These are phyloP conservation scores for Athrips mouffetella DNA, from an alignment of 2,888 invertebrate genomes.

Conservation along the genomic window DNA sequence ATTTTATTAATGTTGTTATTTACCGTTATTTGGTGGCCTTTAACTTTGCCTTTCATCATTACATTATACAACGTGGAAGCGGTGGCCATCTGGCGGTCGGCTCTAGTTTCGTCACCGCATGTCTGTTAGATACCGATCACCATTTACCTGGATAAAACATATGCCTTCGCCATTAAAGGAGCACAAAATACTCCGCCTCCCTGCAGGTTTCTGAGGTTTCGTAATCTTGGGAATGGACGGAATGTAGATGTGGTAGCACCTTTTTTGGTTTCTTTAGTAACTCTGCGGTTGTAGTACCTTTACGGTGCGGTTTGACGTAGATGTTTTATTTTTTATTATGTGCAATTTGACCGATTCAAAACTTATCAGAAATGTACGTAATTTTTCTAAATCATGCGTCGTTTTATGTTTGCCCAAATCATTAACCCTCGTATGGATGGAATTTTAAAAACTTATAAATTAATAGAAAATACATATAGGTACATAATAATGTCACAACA, in stretches of 20 bases:
- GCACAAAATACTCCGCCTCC: constrained; percentile 32
- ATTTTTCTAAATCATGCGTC: no score
- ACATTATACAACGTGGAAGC: constrained; percentile 8
- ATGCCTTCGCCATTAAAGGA: constrained; percentile 53
- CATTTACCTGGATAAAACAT: constrained; percentile 43
- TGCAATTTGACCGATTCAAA: no score
- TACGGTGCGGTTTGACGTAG: background rate
- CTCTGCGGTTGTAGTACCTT: background rate
- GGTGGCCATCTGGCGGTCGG: constrained; percentile 21
- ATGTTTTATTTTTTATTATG: background rate
- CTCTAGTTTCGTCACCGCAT: constrained; percentile 26
- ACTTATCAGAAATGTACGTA: no score
- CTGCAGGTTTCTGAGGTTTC: constrained; percentile 48
- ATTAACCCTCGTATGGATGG: no score
- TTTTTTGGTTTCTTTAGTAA: constrained; percentile 36
- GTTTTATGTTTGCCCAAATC: no score
- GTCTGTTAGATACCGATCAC: constrained; percentile 27
- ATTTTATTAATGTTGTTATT: background rate
- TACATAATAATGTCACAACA: no score
- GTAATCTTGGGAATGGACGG: constrained; percentile 42
- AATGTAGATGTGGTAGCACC: constrained; percentile 38
- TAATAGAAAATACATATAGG: no score
- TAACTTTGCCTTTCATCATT: no score
- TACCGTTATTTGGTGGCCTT: constrained; percentile 4
- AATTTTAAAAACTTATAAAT: no score